phyloP scores from a whole-genome alignment of 1,140 invertebrate species.

The Drosophila gunungcola region DNA sequence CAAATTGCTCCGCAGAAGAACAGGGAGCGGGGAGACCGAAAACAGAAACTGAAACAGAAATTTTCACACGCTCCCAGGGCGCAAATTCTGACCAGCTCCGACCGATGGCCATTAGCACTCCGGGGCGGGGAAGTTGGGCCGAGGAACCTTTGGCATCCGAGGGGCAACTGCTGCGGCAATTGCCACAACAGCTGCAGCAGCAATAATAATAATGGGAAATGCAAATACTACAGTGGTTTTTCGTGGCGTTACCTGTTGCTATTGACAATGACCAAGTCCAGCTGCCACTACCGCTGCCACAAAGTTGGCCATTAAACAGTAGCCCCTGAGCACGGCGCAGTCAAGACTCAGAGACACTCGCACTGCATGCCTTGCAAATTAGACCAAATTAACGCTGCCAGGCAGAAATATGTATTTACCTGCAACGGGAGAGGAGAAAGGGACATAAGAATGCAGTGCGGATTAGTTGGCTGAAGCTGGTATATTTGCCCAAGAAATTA shows the following conservation, averaged over 20 bases:
- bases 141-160: slow-evolving; percentile 11
- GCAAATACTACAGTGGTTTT: slow-evolving; percentile 69
- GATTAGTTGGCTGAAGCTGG: slow-evolving; percentile 71
- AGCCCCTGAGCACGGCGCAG: slow-evolving; percentile 25
- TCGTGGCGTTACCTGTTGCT: slow-evolving; percentile 70
- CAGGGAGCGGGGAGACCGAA: slow-evolving; percentile 2
- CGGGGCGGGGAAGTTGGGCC: slow-evolving; percentile 15
- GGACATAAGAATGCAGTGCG: slow-evolving; percentile 58
- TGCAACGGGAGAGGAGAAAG: slow-evolving; percentile 42
- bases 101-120: slow-evolving; percentile 50
- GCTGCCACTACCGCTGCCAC: slow-evolving; percentile 3
- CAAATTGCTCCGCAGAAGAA: slow-evolving; percentile 41
- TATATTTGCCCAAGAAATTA: slow-evolving; percentile 74
- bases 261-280: slow-evolving; percentile 32
- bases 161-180: slow-evolving; percentile 12
- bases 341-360: slow-evolving; percentile 8
- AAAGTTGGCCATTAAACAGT: slow-evolving; percentile 58
- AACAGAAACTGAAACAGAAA: slow-evolving; percentile 40
- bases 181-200: slow-evolving; percentile 21
- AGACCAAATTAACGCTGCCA: slow-evolving; percentile 73
- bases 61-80: slow-evolving; percentile 52
- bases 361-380: slow-evolving; percentile 70
- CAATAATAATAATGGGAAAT: slow-evolving; percentile 69
- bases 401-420: slow-evolving; percentile 69
- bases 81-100: slow-evolving; percentile 26